Percentiles rank a stretch among this genome's conserved stretches.
These are phyloP conservation scores for Hestina assimilis DNA, from an alignment of 1,140 invertebrate genomes.

Conservation along the genomic window DNA sequence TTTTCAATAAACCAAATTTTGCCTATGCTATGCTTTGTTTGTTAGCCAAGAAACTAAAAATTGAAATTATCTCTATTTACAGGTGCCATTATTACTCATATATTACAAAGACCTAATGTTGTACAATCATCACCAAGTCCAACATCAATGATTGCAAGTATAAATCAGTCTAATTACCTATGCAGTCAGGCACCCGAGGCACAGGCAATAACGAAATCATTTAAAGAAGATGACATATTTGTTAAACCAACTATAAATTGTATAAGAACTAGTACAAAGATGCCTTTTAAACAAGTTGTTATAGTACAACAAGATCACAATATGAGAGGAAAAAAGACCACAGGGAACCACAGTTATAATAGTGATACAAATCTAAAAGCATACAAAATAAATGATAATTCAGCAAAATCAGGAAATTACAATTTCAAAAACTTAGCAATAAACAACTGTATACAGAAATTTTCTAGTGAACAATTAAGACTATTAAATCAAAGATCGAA, in stretches of 20 bases:
- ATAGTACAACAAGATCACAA: constrained; percentile 45
- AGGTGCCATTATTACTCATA: constrained; percentile 53
- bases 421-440: constrained; percentile 51
- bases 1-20: no score
- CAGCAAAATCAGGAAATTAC: constrained; percentile 45
- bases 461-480: constrained; percentile 28
- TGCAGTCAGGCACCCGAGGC: constrained; percentile 53
- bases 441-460: constrained; percentile 40
- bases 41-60: background rate
- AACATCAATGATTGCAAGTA: constrained; percentile 66
- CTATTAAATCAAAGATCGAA: constrained; percentile 30
- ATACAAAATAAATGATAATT: constrained; percentile 27
- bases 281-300: constrained; percentile 53
- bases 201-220: constrained; percentile 20
- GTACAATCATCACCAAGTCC: constrained; percentile 70
- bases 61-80: constrained; percentile 26
- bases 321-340: constrained; percentile 6
- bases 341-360: constrained; percentile 33
- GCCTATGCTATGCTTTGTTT: no score
- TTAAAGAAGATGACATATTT: constrained; percentile 41
- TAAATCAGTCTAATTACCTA: constrained; percentile 71
- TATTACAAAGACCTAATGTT: constrained; percentile 53
- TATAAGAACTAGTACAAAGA: constrained; percentile 10
- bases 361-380: constrained; percentile 25
- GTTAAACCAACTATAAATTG: constrained; percentile 39